phyloP scores from a whole-genome alignment of 2,113 vertebrate genomes.

The Microtus pennsylvanicus region DNA sequence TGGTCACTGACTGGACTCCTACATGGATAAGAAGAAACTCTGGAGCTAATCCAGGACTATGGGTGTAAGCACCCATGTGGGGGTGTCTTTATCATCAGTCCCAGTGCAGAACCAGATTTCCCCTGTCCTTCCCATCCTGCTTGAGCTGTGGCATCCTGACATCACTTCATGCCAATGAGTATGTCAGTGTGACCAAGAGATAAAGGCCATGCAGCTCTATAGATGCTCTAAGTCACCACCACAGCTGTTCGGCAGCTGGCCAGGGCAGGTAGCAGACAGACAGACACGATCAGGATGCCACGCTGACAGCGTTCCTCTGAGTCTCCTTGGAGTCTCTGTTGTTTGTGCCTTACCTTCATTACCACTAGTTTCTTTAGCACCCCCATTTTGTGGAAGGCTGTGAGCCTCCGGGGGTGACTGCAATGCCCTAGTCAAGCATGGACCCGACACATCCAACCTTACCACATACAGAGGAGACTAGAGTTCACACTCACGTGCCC shows the following conservation, averaged over 20 bases:
- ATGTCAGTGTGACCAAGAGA: not conserved
- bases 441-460: not conserved
- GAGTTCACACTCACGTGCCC: not conserved
- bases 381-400: not conserved
- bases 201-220: not conserved
- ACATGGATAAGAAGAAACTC: not conserved
- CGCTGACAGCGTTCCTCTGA: not conserved
- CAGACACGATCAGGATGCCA: not conserved
- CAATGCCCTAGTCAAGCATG: not conserved
- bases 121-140: not conserved
- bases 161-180: not conserved
- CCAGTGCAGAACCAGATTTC: not conserved
- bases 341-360: conserved; percentile 19
- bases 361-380: not conserved
- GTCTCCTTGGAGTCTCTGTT: not conserved
- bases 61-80: not conserved
- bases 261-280: not conserved
- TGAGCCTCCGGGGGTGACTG: not conserved
- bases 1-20: not conserved
- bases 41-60: not conserved
- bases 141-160: not conserved
- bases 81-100: not conserved
- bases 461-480: not conserved
- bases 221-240: not conserved
- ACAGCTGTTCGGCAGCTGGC: not conserved